phyloP scores from a whole-genome alignment of 2,113 vertebrate species.

The Anser brachyrhynchus region DNA sequence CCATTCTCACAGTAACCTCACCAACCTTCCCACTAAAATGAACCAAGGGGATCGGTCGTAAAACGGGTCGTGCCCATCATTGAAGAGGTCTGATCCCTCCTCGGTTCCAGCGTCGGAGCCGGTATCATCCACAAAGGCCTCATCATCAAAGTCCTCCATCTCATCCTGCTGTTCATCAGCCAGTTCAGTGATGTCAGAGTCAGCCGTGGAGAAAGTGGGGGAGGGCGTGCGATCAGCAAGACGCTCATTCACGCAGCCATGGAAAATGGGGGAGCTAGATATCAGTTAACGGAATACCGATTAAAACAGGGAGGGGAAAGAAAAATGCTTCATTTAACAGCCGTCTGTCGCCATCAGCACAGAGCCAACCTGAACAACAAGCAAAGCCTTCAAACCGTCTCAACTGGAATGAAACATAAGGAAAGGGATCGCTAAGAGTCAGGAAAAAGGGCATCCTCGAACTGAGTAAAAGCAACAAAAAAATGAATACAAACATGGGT shows the following conservation, averaged over 20 bases:
- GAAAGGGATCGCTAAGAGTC: background rate
- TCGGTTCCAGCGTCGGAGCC: slow-evolving; percentile 97
- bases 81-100: slow-evolving; percentile 98
- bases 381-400: background rate
- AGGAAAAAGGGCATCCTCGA: background rate
- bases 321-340: slow-evolving; percentile 63
- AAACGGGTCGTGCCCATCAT: slow-evolving; percentile 98
- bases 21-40: slow-evolving; percentile 99
- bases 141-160: slow-evolving; percentile 96
- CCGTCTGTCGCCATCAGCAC: slow-evolving; percentile 37
- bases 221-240: slow-evolving; percentile 98
- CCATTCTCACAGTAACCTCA: slow-evolving; percentile 81
- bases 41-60: slow-evolving; percentile 99
- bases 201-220: slow-evolving; percentile 97
- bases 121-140: slow-evolving; percentile 97
- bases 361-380: slow-evolving; percentile 30
- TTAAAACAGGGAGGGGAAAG: slow-evolving; percentile 72
- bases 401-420: background rate
- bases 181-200: slow-evolving; percentile 98
- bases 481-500: background rate
- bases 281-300: slow-evolving; percentile 68
- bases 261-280: slow-evolving; percentile 97
- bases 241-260: slow-evolving; percentile 97
- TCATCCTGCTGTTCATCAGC: slow-evolving; percentile 97
- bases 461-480: slow-evolving; percentile 48